A percentile compares a stretch with the other conserved stretches of the same genome.
phyloP scores from a whole-genome alignment of 2,888 invertebrate genomes.

The Oxytorus armatus region DNA sequence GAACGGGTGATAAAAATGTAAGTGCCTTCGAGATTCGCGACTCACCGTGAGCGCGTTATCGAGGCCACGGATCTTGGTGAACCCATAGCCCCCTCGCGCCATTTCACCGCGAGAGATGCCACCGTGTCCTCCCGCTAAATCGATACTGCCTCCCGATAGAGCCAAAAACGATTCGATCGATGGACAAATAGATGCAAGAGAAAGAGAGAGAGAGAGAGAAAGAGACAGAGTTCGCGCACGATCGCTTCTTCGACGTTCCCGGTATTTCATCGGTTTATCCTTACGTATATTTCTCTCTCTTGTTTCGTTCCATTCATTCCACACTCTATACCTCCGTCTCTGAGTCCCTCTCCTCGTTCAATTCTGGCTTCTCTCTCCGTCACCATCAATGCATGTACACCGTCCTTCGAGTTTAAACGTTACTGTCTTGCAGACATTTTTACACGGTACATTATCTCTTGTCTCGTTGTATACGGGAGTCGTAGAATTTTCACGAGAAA shows the following conservation, averaged over 20 bases:
- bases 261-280: conserved; percentile 59
- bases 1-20: conserved; percentile 67
- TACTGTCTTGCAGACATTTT: background rate
- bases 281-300: conserved; percentile 15
- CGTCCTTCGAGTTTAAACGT: background rate
- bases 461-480: background rate
- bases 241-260: conserved; percentile 49
- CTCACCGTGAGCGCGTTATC: conserved; percentile 60
- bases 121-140: conserved; percentile 46
- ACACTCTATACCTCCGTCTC: conserved; percentile 5
- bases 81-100: conserved; percentile 20
- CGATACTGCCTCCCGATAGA: conserved; percentile 64
- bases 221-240: conserved; percentile 54
- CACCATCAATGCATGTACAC: background rate
- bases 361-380: background rate
- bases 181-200: conserved; percentile 68
- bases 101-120: conserved; percentile 29
- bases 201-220: background rate
- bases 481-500: background rate
- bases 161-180: conserved; percentile 67
- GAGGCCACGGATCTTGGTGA: conserved; percentile 62
- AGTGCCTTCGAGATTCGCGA: conserved; percentile 63
- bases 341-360: conserved; percentile 19
- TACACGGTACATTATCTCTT: background rate
- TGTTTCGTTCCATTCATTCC: conserved; percentile 29